A percentile compares a stretch with the other conserved stretches of the same genome.
These are phyloP conservation scores for Mesitornis unicolor DNA, from an alignment of 2,113 vertebrate species.

Conservation along the genomic window DNA sequence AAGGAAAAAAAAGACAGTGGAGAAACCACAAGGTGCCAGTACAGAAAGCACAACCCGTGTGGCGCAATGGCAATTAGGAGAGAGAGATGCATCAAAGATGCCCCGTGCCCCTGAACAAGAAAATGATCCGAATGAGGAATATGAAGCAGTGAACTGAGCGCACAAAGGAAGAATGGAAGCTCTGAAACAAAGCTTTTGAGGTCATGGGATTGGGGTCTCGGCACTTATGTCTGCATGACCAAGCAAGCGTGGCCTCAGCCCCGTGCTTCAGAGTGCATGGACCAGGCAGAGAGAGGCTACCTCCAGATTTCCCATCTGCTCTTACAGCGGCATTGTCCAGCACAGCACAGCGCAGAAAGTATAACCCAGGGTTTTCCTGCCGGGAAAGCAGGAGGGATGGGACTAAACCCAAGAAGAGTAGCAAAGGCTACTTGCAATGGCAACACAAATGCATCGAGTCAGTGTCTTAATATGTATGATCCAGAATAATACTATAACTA, in stretches of 20 bases:
- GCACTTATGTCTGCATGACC: slow-evolving; percentile 55
- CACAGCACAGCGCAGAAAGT: not conserved
- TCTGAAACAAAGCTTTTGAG: slow-evolving; percentile 60
- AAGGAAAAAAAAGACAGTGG: not conserved
- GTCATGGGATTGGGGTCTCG: slow-evolving; percentile 56
- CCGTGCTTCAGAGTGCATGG: not conserved
- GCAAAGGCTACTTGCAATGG: not conserved
- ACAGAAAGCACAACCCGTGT: not conserved
- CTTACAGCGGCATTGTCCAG: not conserved
- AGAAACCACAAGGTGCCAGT: not conserved
- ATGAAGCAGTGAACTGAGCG: slow-evolving; percentile 32
- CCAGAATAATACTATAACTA: not conserved
- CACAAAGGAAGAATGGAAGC: slow-evolving; percentile 44
- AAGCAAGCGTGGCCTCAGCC: slow-evolving; percentile 34
- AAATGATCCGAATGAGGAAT: slow-evolving; percentile 11
- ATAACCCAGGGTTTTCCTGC: not conserved
- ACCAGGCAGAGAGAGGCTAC: not conserved
- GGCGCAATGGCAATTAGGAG: not conserved
- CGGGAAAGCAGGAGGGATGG: not conserved
- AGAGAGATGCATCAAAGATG: slow-evolving; percentile 21
- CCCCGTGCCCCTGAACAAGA: not conserved
- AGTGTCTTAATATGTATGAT: not conserved
- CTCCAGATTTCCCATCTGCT: not conserved
- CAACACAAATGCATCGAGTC: not conserved
- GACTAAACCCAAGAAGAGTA: not conserved